A percentile compares a stretch with the other conserved stretches of the same genome.
Evolutionary conservation across 2,113 vertebrate genomes (phyloP).

Genomic region (Columba janthina): DNA sequence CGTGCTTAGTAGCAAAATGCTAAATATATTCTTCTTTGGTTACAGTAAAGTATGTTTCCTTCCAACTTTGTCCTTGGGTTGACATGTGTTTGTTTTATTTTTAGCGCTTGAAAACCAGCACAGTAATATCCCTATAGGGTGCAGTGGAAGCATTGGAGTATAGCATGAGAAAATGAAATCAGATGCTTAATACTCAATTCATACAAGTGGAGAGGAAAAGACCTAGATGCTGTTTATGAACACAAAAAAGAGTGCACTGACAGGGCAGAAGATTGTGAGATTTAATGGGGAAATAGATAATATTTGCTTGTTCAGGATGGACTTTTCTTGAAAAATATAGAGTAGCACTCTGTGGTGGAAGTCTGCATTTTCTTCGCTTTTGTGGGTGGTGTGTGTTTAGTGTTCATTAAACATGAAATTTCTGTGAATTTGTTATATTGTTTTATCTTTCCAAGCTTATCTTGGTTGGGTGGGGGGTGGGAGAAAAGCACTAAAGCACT

Average conservation of each 20-base stretch:
- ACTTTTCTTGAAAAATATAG: background rate
- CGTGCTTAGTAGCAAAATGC: slow-evolving; percentile 60
- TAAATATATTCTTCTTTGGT: slow-evolving; percentile 63
- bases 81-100: slow-evolving; percentile 63
- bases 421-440: background rate
- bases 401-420: background rate
- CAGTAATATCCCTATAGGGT: slow-evolving; percentile 32
- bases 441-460: background rate
- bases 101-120: slow-evolving; percentile 39
- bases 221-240: background rate
- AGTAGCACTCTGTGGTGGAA: background rate
- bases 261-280: background rate
- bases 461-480: background rate
- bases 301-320: background rate
- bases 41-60: slow-evolving; percentile 54
- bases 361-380: background rate
- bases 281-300: background rate
- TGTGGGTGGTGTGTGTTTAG: background rate
- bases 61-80: slow-evolving; percentile 51
- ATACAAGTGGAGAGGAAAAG: background rate
- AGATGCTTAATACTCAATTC: slow-evolving; percentile 6
- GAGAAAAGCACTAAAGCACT: background rate
- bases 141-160: slow-evolving; percentile 17
- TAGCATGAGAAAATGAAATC: slow-evolving; percentile 1
- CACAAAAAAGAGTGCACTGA: background rate